These are phyloP conservation scores for Pachyuromys duprasi DNA, from an alignment of 2,797 vertebrate species.

Conservation along the genomic window DNA sequence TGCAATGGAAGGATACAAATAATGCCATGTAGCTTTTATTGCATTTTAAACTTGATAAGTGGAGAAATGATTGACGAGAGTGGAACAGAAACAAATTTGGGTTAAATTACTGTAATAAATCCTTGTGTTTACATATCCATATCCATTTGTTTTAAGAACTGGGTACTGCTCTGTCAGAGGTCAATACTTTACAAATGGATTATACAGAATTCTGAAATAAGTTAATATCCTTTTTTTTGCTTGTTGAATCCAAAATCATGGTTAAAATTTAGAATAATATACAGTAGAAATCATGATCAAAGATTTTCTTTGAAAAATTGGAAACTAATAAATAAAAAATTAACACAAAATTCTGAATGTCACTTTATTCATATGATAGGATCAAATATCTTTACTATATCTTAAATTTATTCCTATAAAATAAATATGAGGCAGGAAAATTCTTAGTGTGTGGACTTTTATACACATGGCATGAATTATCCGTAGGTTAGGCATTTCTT, in stretches of 20 bases:
- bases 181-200: neutral
- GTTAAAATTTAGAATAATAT: conserved; percentile 7
- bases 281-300: conserved; percentile 12
- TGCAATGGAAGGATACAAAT: neutral
- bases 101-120: conserved; percentile 16
- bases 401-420: neutral
- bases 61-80: neutral
- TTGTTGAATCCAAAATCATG: conserved; percentile 8
- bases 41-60: neutral
- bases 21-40: neutral
- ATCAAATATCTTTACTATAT: neutral
- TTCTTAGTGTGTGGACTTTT: neutral
- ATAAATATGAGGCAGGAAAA: conserved; percentile 12
- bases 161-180: neutral
- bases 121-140: neutral
- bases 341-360: neutral
- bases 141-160: neutral
- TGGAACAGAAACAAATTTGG: neutral
- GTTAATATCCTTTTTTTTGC: neutral
- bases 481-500: neutral
- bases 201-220: conserved; percentile 12
- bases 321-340: no score
- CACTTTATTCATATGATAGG: neutral
- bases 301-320: neutral
- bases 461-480: neutral